phyloP scores from a whole-genome alignment of 2,113 vertebrate species.

The Colaptes auratus region DNA sequence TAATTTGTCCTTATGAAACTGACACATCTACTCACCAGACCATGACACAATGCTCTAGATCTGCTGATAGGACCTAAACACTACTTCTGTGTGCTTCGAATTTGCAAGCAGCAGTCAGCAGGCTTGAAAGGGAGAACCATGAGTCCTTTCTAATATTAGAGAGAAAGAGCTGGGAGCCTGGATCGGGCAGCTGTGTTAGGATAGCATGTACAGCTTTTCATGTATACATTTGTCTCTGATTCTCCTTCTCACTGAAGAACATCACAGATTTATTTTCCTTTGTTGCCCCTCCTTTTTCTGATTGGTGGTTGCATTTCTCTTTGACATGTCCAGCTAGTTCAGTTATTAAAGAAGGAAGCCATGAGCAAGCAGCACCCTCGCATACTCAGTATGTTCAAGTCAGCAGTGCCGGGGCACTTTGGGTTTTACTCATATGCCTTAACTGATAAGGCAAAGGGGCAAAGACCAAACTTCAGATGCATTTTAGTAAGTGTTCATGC shows the following conservation, averaged over 20 bases:
- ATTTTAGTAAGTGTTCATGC: not conserved
- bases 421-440: not conserved
- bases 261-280: not conserved
- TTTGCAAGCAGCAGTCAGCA: conserved; percentile 18
- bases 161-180: not conserved
- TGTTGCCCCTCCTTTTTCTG: not conserved
- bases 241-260: not conserved
- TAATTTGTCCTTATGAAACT: conserved; percentile 50
- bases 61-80: conserved; percentile 1
- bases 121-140: conserved; percentile 13
- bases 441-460: not conserved
- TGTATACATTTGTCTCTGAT: not conserved
- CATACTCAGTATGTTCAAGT: not conserved
- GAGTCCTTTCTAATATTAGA: not conserved
- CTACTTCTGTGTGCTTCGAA: not conserved
- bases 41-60: not conserved
- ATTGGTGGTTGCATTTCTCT: too few species aligned
- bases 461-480: not conserved
- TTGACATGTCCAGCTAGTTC: not conserved
- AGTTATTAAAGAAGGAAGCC: not conserved
- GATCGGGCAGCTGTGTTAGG: not conserved
- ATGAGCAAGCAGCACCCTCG: not conserved
- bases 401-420: not conserved
- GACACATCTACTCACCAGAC: not conserved
- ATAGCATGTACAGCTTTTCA: not conserved